phyloP scores from a whole-genome alignment of 2,888 invertebrate genomes.

The Polydrusus cervinus region DNA sequence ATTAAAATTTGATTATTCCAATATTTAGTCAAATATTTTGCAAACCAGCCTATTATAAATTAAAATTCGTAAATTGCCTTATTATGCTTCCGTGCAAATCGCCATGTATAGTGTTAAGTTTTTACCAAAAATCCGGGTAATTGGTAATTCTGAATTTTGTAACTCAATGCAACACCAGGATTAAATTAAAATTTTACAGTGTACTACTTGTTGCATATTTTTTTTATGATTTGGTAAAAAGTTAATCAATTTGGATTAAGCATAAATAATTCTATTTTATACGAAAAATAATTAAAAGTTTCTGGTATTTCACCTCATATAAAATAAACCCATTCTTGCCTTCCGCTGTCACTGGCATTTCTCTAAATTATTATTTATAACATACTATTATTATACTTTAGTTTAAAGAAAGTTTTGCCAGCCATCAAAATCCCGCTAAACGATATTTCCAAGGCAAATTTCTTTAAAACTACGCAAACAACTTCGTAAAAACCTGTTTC shows the following conservation, averaged over 20 bases:
- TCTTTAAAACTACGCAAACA: no score
- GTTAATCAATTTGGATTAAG: neutral
- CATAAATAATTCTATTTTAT: neutral
- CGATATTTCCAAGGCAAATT: no score
- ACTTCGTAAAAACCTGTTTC: no score
- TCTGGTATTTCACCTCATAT: no score
- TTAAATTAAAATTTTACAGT: neutral
- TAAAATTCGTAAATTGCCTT: constrained; percentile 5
- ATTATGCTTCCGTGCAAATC: constrained; percentile 9
- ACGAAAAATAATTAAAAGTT: no score
- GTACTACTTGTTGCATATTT: no score
- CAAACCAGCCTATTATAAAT: neutral
- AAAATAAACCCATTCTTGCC: no score
- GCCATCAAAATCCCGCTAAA: no score
- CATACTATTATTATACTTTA: no score
- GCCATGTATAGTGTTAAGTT: constrained; percentile 8
- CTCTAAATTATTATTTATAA: no score
- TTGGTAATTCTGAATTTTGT: constrained; percentile 4
- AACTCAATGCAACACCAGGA: neutral
- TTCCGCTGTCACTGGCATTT: no score
- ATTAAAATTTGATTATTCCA: neutral
- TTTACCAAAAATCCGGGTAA: constrained; percentile 14
- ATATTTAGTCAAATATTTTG: constrained; percentile 15
- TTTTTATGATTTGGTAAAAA: neutral
- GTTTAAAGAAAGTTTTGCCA: no score